Evolutionary conservation across 1,140 invertebrate species (phyloP), one percentile per base, ranked within the genome.

Genomic region (Lasaia peninsularis): DNA sequence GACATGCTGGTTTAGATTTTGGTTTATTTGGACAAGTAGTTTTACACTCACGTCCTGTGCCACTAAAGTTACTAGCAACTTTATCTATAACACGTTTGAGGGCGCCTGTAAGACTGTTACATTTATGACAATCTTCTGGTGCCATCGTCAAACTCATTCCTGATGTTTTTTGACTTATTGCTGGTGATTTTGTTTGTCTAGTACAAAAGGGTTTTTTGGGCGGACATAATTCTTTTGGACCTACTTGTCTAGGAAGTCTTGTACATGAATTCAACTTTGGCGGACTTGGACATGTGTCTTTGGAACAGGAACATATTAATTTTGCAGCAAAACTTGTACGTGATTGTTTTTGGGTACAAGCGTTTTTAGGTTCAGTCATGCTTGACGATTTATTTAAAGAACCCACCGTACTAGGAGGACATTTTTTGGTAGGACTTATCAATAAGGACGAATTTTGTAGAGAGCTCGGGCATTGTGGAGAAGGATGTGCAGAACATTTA

Each of bases 1-100:
- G 10, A 56, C 63, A 73, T 2, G 63, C 28, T 31, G 63, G 61
- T 21, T 28, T 61, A 50, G 63, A 64, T 37, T 66, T 54, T 1
- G 4, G 4, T 28, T 0, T 28, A 28, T 7, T 6, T 28, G 24
- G 24, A 28, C 2, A 7, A 28, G 5, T 28, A 28, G 24, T 4
- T 7, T 28, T 28, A 28, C 24, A 28, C 24, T 28, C 24, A 7
- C 8, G 24, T 54, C 60, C 33, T 52, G 60, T 44, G 5, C 24
- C 48, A 21, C 44, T 21, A 21, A 40, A 37, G 21, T 52, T 44
- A 51, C 24, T 44, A 11, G 59, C 56, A 52, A 24, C 21, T 31
- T 60, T 52, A 1, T 56, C 8, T 18, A 56, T 52, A 28, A 56
- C 21, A 2, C 33, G 52, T 16, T 61, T 61, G 7, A 61, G 4